Evolutionary conservation across 2,113 vertebrate species (phyloP).

Genomic region (Lutjanus erythropterus): DNA sequence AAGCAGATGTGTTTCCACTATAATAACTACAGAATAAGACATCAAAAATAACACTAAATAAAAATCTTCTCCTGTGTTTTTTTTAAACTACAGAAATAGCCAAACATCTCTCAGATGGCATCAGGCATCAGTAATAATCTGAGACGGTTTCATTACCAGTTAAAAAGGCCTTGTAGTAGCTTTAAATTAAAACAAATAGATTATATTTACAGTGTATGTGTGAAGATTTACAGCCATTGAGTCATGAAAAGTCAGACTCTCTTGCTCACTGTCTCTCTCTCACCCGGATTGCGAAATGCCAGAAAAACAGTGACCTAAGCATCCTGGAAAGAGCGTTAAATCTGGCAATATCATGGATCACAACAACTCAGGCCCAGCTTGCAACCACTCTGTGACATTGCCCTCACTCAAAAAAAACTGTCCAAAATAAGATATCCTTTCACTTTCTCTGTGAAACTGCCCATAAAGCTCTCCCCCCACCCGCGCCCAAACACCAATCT

Average conservation of each 20-base stretch:
- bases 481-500: conserved; percentile 57
- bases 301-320: conserved; percentile 62
- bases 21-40: too few species aligned
- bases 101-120: too few species aligned
- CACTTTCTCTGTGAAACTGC: conserved; percentile 64
- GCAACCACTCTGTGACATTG: conserved; percentile 66
- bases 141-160: too few species aligned
- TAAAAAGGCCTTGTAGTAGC: too few species aligned
- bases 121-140: too few species aligned
- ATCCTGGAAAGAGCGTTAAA: conserved; percentile 66
- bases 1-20: too few species aligned
- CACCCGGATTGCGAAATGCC: conserved; percentile 57
- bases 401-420: conserved; percentile 47
- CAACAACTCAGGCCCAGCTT: conserved; percentile 64
- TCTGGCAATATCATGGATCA: conserved; percentile 76
- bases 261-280: conserved; percentile 3
- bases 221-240: conserved; percentile 14
- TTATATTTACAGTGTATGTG: too few species aligned
- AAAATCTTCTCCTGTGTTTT: too few species aligned
- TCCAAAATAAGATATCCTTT: conserved; percentile 66
- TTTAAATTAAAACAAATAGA: too few species aligned
- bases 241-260: conserved; percentile 36
- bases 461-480: conserved; percentile 51
- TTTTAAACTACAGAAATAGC: too few species aligned
- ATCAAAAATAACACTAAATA: too few species aligned